Base-by-base conservation (phyloP, 1,140 invertebrate species). In the Drosophila subpulchrella region DNA sequence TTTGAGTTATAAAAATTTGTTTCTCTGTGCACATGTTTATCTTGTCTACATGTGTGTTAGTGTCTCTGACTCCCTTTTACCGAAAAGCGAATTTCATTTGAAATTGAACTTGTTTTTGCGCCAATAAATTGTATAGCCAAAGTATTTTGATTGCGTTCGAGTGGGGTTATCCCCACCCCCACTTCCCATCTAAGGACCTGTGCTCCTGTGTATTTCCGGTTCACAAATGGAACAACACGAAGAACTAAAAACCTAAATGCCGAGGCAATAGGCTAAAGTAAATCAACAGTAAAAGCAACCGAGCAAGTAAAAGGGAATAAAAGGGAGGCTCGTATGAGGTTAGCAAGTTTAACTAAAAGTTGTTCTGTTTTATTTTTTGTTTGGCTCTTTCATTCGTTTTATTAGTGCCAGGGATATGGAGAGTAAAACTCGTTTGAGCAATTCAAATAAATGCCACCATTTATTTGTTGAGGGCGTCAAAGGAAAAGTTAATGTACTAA, bases 81-180 rank as follows among this genome's bases (percentile, higher is more conserved):
- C 62, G 20, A 71, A 75, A 81, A 76, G 65, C 79, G 81, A 89
- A 67, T 89, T 89, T 88, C 85, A 88, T 89, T 88, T 88, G 85
- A 84, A 88, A 88, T 88, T 88, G 84, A 88, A 88, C 85, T 88
- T 88, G 84, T 88, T 88, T 88, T 89, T 89, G 80, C 84, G 68
- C 80, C 80, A 88, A 89, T 89, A 88, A 89, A 88, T 89, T 89
- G 81, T 88, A 88, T 79, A 83, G 83, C 84, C 83, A 86, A 86
- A 86, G 83, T 83, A 88, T 88, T 86, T 86, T 86, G 83, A 86
- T 86, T 86, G 80, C 83, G 79, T 79, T 81, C 57, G 42, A 32
- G 65, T 47, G 70, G 38, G 70, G 71, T 70, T 70, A 70, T 46
- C 47, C 42, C 63, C 39, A 62, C 6, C 6, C 30, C 44, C 38